Percentiles rank a stretch among this genome's conserved stretches.
phyloP scores from a whole-genome alignment of 2,113 vertebrate genomes.

The Myotis yumanensis region DNA sequence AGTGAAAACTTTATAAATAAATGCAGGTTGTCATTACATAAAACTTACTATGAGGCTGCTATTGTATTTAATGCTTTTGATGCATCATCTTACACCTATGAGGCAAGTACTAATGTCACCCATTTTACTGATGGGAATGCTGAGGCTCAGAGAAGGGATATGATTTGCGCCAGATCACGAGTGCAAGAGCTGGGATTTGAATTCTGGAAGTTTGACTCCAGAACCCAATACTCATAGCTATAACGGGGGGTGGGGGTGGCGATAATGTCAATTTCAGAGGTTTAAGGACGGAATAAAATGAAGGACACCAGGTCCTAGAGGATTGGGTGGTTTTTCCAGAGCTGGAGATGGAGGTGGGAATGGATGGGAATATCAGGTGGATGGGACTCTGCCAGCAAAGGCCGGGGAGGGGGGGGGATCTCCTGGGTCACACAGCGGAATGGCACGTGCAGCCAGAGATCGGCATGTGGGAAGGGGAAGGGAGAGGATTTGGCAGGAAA shows the following conservation, averaged over 20 bases:
- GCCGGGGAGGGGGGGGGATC: not conserved
- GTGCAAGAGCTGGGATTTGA: not conserved
- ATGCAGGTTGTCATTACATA: not conserved
- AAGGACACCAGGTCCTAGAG: not conserved
- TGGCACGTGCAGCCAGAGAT: not conserved
- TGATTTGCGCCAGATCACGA: not conserved
- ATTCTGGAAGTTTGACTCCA: not conserved
- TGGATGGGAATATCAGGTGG: not conserved
- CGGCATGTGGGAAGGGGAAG: not conserved
- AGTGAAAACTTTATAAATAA: not conserved
- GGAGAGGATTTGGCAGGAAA: not conserved
- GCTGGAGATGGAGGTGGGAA: not conserved
- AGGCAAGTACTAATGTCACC: not conserved
- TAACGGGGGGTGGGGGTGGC: not conserved
- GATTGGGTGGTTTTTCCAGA: not conserved
- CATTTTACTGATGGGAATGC: not conserved
- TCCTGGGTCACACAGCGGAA: not conserved
- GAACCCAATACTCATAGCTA: not conserved
- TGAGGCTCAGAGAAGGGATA: not conserved
- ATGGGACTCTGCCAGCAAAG: not conserved
- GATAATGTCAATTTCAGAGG: fast-evolving
- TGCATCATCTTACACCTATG: not conserved
- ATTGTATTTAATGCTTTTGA: not conserved
- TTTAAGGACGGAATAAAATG: not conserved
- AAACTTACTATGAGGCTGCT: not conserved